Evolutionary conservation across 2,113 vertebrate genomes (phyloP).

Genomic region (Bubo scandiacus): DNA sequence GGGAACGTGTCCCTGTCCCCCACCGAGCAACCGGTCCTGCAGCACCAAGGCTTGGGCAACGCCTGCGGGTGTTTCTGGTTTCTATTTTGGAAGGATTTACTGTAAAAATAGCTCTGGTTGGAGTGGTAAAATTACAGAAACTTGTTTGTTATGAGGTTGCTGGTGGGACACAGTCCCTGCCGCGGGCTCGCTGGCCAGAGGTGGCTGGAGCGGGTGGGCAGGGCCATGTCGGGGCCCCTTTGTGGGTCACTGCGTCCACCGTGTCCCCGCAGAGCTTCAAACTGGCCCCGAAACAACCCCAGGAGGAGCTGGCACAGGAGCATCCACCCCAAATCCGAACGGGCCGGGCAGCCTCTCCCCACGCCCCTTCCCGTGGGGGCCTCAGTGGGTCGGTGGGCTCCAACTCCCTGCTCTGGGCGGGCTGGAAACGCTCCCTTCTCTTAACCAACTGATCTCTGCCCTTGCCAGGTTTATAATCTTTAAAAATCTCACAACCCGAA

Average conservation of each 20-base stretch:
- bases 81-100: slow-evolving; percentile 25
- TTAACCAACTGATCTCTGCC: neutral
- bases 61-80: neutral
- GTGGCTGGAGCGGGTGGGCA: neutral
- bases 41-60: neutral
- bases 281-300: neutral
- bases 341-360: neutral
- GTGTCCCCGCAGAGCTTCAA: neutral
- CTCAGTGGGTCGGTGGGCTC: neutral
- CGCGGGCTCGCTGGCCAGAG: neutral
- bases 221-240: neutral
- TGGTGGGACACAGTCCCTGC: neutral
- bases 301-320: neutral
- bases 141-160: neutral
- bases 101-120: neutral
- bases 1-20: fast-evolving
- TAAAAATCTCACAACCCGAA: neutral
- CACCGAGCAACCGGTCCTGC: neutral
- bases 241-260: fast-evolving
- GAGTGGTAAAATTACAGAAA: neutral
- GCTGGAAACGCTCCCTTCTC: neutral
- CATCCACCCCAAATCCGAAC: neutral
- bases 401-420: fast-evolving
- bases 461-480: neutral
- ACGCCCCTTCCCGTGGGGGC: neutral